phyloP scores from a whole-genome alignment of 2,888 invertebrate genomes.

The Eilema griseolum region DNA sequence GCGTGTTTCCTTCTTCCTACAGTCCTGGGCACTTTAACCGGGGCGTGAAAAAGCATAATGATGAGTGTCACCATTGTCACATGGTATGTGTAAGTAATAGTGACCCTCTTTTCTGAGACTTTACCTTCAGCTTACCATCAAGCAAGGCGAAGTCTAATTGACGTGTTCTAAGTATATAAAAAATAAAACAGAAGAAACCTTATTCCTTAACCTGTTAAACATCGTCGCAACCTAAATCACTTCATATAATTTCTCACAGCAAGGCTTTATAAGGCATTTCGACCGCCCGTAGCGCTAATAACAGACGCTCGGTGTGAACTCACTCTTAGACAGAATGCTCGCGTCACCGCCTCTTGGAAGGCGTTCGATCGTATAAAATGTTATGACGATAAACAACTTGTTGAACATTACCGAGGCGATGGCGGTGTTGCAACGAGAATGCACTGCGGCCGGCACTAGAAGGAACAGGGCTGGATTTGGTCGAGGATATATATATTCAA shows the following conservation, averaged over 20 bases:
- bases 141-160: too few relatives aligned
- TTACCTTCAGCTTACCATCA: too few relatives aligned
- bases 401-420: constrained; percentile 45
- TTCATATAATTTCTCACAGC: constrained; percentile 1
- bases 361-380: constrained; percentile 59
- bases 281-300: constrained; percentile 33
- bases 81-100: too few relatives aligned
- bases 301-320: constrained; percentile 30
- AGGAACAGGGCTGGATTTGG: constrained; percentile 31
- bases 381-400: constrained; percentile 78
- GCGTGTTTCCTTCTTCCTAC: too few relatives aligned
- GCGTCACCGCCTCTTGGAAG: constrained; percentile 53
- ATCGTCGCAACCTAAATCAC: background rate
- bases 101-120: too few relatives aligned
- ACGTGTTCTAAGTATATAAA: too few relatives aligned
- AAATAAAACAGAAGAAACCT: too few relatives aligned
- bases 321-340: constrained; percentile 48
- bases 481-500: background rate
- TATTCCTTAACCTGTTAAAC: background rate
- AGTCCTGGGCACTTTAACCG: too few relatives aligned
- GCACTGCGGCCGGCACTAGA: constrained; percentile 27
- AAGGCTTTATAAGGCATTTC: constrained; percentile 7
- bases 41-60: too few relatives aligned
- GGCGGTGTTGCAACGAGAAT: constrained; percentile 53
- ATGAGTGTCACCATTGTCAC: too few relatives aligned